Base-by-base conservation (phyloP, 2,113 vertebrate species). In the Alectura lathami region DNA sequence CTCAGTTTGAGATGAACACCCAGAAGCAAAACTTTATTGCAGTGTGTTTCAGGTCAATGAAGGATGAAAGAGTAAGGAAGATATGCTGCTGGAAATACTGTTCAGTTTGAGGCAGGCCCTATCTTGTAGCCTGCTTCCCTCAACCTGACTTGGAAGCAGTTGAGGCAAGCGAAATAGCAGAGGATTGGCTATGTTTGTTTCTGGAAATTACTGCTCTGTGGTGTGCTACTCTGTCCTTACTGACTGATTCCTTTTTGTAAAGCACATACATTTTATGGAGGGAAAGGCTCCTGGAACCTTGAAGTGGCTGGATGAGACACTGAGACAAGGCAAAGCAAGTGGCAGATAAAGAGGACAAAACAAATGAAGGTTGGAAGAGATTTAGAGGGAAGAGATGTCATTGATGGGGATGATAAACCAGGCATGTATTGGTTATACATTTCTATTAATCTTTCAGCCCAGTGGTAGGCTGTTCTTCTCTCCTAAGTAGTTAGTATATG, bases 21-120 rank as follows among this genome's bases (percentile, higher is more conserved):
- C 84, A 95, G 93, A 80, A 96, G 93, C 72, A 93, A 94, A 93
- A 63, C 50, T 80, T 89, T 30, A 56, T 54, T 56, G 26, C 42
- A 36, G 43, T 56, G 48, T 38, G 27, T 86, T 95, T 93, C 76
- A 88, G 68, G 73, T 91, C 34, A 95, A 51, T 30, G 23, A 36
- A 77, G 32, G 91, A 94, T 91, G 63, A 94, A 93, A 94, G 89
- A 38, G 45, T 38, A 34, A 95, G 47, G 67, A 79, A 94, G 87
- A 59, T 12, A 54, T 29, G 18, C 64, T 66, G 18, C 75, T 86
- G 26, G 68, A 89, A 91, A 67, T 68, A 70, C 64, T 80, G 38
- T 86, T 86, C 68, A 62, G 14, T 88, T 77, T 11, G 40, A 56
- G 79, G 79, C 91, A 96, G 50, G 89, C 88, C 63, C 59, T 9